Evolutionary conservation across 2,888 invertebrate genomes (phyloP).

Genomic region (Scaptomyza reducta): DNA sequence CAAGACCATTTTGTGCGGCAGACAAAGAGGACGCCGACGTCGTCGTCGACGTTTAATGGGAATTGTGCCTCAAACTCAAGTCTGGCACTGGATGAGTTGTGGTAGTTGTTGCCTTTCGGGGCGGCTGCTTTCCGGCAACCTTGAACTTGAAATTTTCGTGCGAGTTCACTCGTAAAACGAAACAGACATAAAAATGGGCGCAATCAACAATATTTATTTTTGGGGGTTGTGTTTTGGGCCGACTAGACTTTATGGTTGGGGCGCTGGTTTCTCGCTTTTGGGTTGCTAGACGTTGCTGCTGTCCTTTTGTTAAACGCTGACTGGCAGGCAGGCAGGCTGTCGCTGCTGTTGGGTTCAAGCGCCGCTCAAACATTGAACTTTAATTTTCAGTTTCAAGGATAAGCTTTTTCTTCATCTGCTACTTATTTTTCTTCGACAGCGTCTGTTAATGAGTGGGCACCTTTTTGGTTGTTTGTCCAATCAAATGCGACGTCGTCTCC

Average conservation of each 20-base stretch:
- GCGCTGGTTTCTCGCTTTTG: not conserved
- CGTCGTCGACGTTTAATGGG: slow-evolving; percentile 25
- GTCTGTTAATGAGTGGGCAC: slow-evolving; percentile 39
- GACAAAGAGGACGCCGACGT: slow-evolving; percentile 41
- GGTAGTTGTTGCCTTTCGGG: slow-evolving; percentile 30
- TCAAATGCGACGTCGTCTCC: slow-evolving; percentile 15
- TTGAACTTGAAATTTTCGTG: slow-evolving; percentile 82
- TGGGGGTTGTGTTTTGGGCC: slow-evolving; percentile 7
- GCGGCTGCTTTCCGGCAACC: slow-evolving; percentile 76
- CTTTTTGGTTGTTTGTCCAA: slow-evolving; percentile 19
- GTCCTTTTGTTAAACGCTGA: slow-evolving; percentile 4
- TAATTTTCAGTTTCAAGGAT: slow-evolving; percentile 72
- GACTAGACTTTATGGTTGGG: not conserved
- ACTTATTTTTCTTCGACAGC: not conserved
- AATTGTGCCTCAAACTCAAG: slow-evolving; percentile 7
- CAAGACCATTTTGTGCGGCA: slow-evolving; percentile 55
- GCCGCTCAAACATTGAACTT: slow-evolving; percentile 76
- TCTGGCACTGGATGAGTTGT: slow-evolving; percentile 42
- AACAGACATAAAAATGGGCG: slow-evolving; percentile 59
- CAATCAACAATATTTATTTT: slow-evolving; percentile 38
- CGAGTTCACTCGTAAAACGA: slow-evolving; percentile 64
- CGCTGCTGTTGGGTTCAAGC: slow-evolving; percentile 60
- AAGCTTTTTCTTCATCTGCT: slow-evolving; percentile 15
- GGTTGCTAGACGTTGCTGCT: slow-evolving; percentile 42
- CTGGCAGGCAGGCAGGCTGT: not conserved